A percentile compares a stretch with the other conserved stretches of the same genome.
phyloP scores from a whole-genome alignment of 2,888 invertebrate genomes.

The Ferdinandea cuprea region DNA sequence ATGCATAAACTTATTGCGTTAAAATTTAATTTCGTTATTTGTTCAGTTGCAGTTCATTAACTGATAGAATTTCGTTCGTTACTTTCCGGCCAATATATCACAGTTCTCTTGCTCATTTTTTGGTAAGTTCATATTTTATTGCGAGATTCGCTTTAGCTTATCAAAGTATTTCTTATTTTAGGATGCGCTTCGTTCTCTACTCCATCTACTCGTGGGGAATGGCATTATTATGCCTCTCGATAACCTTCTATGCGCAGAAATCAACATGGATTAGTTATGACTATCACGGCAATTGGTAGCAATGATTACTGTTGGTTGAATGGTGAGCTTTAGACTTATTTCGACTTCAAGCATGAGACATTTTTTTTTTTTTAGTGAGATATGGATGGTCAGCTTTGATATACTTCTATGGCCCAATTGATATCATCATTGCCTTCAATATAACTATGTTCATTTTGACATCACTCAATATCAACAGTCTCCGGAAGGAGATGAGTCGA shows the following conservation, averaged over 20 bases:
- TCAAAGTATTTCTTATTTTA: too few relatives aligned
- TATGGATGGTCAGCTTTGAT: constrained; percentile 80
- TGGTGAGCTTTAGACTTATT: too few relatives aligned
- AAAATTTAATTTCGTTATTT: too few relatives aligned
- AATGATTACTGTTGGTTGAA: constrained; percentile 84
- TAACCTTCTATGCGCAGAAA: constrained; percentile 80
- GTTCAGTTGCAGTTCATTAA: too few relatives aligned
- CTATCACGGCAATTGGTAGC: constrained; percentile 84
- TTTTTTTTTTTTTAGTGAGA: constrained; percentile 76
- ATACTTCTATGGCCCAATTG: constrained; percentile 81
- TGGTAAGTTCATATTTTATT: constrained; percentile 73
- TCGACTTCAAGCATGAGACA: too few relatives aligned
- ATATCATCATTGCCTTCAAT: constrained; percentile 80
- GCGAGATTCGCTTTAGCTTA: too few relatives aligned
- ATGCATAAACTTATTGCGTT: too few relatives aligned
- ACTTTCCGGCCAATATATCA: constrained; percentile 67
- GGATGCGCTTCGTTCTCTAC: constrained; percentile 84
- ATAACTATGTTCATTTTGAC: constrained; percentile 81
- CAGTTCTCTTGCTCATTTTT: constrained; percentile 76
- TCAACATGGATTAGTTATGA: constrained; percentile 75
- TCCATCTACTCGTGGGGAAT: constrained; percentile 81
- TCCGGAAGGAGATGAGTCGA: constrained; percentile 81
- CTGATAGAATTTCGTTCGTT: too few relatives aligned
- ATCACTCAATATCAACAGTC: constrained; percentile 80
- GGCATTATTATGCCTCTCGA: constrained; percentile 77